These are phyloP conservation scores for Drosophila suzukii DNA, from an alignment of 1,140 invertebrate species.

Conservation along the genomic window DNA sequence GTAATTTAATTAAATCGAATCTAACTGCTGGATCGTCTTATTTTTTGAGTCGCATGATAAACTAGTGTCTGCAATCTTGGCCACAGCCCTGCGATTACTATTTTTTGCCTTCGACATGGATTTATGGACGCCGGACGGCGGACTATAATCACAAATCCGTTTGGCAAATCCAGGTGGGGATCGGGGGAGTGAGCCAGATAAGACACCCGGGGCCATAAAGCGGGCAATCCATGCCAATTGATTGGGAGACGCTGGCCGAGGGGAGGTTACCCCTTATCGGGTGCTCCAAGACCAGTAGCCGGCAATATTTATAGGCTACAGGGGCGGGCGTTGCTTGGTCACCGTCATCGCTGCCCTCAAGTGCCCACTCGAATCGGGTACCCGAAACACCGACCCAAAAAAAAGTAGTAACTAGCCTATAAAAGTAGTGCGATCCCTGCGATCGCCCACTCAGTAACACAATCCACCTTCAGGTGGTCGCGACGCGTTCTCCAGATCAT, in stretches of 20 bases:
- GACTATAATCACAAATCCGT: constrained; percentile 14
- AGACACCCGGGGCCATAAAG: constrained; percentile 32
- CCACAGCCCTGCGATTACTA: constrained; percentile 9
- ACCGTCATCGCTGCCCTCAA: constrained; percentile 35
- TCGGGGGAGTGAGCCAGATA: constrained; percentile 32
- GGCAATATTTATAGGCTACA: constrained; percentile 68
- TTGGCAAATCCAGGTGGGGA: constrained; percentile 20
- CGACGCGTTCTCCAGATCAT: constrained; percentile 6
- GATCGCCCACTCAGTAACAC: constrained; percentile 45
- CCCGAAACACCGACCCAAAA: neutral
- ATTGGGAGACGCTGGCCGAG: constrained; percentile 28
- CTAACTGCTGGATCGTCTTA: constrained; percentile 24
- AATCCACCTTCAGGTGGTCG: constrained; percentile 22
- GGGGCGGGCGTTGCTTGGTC: constrained; percentile 54
- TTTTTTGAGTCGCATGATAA: neutral
- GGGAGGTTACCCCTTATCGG: constrained; percentile 20
- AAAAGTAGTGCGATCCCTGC: constrained; percentile 47
- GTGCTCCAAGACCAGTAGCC: constrained; percentile 18
- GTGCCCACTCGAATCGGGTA: constrained; percentile 25
- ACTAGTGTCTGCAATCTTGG: constrained; percentile 17
- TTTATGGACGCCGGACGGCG: constrained; percentile 21
- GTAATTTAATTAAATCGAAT: constrained; percentile 49
- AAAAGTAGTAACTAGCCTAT: constrained; percentile 43
- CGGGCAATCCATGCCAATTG: constrained; percentile 39
- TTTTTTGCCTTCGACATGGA: constrained; percentile 31